Conservation (phyloP, 2,797 vertebrate genomes). For the Anguilla pacifica region DNA sequence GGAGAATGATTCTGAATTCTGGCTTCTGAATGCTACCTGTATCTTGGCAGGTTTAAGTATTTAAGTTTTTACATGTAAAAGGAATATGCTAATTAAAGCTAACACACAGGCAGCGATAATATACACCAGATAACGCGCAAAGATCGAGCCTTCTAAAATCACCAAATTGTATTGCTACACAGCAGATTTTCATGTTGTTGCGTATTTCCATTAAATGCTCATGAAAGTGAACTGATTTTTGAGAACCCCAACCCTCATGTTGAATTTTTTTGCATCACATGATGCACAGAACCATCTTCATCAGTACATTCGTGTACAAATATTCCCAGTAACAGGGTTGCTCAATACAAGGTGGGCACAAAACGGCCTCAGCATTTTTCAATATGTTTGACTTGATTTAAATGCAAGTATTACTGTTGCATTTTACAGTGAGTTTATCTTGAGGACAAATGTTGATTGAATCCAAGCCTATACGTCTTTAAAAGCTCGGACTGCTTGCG, state of each 20-base stretch:
- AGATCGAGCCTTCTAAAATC: background rate
- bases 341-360: background rate
- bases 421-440: background rate
- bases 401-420: background rate
- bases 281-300: background rate
- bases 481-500: background rate
- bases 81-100: background rate
- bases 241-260: background rate
- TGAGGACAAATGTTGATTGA: background rate
- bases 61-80: background rate
- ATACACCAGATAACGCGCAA: background rate
- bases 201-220: background rate
- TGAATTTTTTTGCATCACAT: background rate
- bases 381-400: background rate
- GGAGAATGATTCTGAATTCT: constrained; percentile 6
- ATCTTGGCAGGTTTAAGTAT: background rate
- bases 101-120: background rate
- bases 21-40: background rate
- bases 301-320: background rate
- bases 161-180: background rate
- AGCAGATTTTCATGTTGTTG: background rate
- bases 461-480: background rate
- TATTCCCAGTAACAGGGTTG: background rate
- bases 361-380: background rate
- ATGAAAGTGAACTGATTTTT: background rate